phyloP scores from a whole-genome alignment of 2,888 invertebrate genomes.

The Bibio marci region DNA sequence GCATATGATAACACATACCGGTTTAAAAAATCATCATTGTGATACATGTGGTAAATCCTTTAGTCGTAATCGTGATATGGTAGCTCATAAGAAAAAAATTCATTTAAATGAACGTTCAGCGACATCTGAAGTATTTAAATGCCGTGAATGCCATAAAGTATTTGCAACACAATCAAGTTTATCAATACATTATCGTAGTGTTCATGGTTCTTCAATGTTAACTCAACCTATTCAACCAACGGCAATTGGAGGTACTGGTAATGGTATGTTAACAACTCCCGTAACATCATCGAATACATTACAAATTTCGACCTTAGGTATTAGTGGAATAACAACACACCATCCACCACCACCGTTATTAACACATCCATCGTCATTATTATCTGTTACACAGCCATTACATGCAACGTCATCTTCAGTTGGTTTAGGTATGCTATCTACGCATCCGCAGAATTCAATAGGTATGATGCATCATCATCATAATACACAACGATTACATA shows the following conservation, averaged over 20 bases:
- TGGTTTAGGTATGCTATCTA: slow-evolving; percentile 15
- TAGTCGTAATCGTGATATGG: slow-evolving; percentile 37
- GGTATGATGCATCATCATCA: slow-evolving; percentile 14
- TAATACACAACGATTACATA: slow-evolving; percentile 24
- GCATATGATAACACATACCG: slow-evolving; percentile 40
- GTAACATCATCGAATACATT: no score
- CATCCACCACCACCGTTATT: background rate
- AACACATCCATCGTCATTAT: background rate
- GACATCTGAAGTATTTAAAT: slow-evolving; percentile 21
- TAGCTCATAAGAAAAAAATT: slow-evolving; percentile 27
- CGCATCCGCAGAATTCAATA: slow-evolving; percentile 20
- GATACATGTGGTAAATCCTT: slow-evolving; percentile 38
- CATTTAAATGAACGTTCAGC: slow-evolving; percentile 18
- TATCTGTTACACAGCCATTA: slow-evolving; percentile 1
- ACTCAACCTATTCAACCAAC: slow-evolving; percentile 13
- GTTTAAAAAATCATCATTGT: slow-evolving; percentile 39
- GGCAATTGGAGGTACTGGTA: slow-evolving; percentile 16
- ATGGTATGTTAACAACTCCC: no score
- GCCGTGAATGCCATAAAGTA: slow-evolving; percentile 27
- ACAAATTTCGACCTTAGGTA: background rate
- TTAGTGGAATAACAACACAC: background rate
- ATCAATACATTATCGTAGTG: slow-evolving; percentile 25
- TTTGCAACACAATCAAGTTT: slow-evolving; percentile 24
- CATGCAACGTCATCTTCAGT: slow-evolving; percentile 16
- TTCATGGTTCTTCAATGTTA: no score